Evolutionary conservation across 2,113 vertebrate species (phyloP).

Genomic region (Vidua macroura): DNA sequence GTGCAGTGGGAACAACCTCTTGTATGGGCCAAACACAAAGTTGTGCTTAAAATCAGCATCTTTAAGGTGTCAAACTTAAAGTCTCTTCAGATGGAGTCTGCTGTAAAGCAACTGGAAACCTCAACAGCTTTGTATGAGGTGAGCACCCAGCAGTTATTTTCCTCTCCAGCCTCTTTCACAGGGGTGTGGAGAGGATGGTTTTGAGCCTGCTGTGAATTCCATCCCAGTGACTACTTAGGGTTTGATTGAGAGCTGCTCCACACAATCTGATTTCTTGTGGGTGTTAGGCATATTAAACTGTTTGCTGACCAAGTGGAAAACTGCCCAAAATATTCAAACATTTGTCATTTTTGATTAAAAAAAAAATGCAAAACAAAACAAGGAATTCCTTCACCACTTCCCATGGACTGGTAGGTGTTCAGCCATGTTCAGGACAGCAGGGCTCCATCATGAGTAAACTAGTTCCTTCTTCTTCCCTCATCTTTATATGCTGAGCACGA

Average conservation of each 20-base stretch:
- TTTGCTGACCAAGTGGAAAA: neutral
- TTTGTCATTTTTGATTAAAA: neutral
- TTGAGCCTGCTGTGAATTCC: neutral
- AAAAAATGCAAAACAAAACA: neutral
- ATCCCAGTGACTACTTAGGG: neutral
- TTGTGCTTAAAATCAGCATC: neutral
- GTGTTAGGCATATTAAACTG: neutral
- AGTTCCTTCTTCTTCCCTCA: neutral
- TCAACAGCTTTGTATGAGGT: neutral
- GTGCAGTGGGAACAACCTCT: neutral
- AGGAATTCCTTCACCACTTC: neutral
- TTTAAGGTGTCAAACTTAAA: neutral
- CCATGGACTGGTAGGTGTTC: neutral
- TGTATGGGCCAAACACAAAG: neutral
- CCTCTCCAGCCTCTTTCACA: neutral
- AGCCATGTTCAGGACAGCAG: neutral
- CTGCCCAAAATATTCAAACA: neutral
- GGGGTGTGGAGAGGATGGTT: neutral
- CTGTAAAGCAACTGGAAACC: neutral
- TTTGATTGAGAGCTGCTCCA: neutral
- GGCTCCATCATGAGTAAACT: neutral
- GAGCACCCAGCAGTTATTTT: neutral
- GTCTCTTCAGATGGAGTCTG: neutral
- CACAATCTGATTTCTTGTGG: neutral
- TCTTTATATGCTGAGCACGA: neutral